Evolutionary conservation across 2,113 vertebrate species (phyloP).

Genomic region (Callopanchax toddi): DNA sequence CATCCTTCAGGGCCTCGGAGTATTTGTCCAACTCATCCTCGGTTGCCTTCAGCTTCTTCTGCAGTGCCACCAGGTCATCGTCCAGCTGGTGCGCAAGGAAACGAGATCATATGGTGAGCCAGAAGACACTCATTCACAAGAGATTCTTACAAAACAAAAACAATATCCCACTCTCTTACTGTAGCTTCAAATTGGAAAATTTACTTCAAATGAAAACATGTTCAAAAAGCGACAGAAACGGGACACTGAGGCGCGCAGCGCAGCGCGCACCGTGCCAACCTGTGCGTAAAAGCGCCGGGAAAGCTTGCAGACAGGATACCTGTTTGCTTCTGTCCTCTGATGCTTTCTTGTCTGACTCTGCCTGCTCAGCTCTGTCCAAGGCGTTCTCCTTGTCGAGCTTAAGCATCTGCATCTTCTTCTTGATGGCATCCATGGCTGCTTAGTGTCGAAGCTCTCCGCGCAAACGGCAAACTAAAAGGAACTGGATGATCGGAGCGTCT

Average conservation of each 20-base stretch:
- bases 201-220: not conserved
- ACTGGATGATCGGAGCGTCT: slow-evolving; percentile 65
- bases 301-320: slow-evolving; percentile 71
- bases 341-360: slow-evolving; percentile 95
- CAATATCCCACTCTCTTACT: not conserved
- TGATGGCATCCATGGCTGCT: slow-evolving; percentile 98
- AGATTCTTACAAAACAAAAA: not conserved
- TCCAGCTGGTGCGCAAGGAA: slow-evolving; percentile 87
- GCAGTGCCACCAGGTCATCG: slow-evolving; percentile 93
- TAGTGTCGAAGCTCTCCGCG: slow-evolving; percentile 63
- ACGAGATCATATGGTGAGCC: slow-evolving; percentile 31
- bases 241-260: not conserved
- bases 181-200: too few species aligned
- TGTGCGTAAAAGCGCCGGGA: slow-evolving; percentile 44
- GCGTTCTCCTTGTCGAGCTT: slow-evolving; percentile 99
- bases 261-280: slow-evolving; percentile 8
- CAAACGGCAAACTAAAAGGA: slow-evolving; percentile 54
- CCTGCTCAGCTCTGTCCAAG: slow-evolving; percentile 96
- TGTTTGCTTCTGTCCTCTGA: slow-evolving; percentile 97
- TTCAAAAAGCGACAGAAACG: too few species aligned
- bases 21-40: slow-evolving; percentile 99
- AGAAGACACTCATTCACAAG: too few species aligned
- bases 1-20: slow-evolving; percentile 98
- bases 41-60: slow-evolving; percentile 97
- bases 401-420: slow-evolving; percentile 99